Conservation (phyloP, 2,888 invertebrate species). For the Eretmocerus hayati region DNA sequence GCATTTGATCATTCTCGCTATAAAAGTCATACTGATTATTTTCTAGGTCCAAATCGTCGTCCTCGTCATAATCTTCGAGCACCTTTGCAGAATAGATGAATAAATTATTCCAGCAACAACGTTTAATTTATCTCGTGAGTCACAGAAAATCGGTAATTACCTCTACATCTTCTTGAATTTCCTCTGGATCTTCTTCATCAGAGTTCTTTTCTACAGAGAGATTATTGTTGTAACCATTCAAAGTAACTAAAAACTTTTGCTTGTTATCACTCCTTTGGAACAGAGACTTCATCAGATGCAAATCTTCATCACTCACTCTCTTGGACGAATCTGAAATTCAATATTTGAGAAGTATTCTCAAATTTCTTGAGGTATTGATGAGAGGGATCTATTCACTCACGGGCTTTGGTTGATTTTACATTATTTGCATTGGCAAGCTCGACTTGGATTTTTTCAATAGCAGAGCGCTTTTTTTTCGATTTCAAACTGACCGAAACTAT, state of each 20-base stretch:
- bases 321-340: slow-evolving; percentile 7
- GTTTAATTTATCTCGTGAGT: no score
- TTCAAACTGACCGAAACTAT: slow-evolving; percentile 42
- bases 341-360: neutral
- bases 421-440: slow-evolving; percentile 32
- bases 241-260: slow-evolving; percentile 43
- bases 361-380: no score
- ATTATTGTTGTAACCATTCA: slow-evolving; percentile 43
- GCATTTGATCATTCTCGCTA: slow-evolving; percentile 27
- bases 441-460: slow-evolving; percentile 44
- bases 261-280: slow-evolving; percentile 42
- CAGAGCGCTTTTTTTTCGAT: slow-evolving; percentile 39
- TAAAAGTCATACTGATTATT: slow-evolving; percentile 29
- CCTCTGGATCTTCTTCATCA: slow-evolving; percentile 37
- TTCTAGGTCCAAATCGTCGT: slow-evolving; percentile 32
- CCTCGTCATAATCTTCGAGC: no score
- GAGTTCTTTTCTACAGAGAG: slow-evolving; percentile 33
- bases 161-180: slow-evolving; percentile 33
- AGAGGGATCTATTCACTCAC: slow-evolving; percentile 28
- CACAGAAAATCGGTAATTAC: no score
- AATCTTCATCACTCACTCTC: slow-evolving; percentile 34
- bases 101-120: neutral
- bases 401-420: slow-evolving; percentile 26
- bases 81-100: neutral
- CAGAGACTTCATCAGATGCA: slow-evolving; percentile 42